These are phyloP conservation scores for Eucera pruinosa DNA, from an alignment of 2,888 invertebrate genomes.

Conservation along the genomic window DNA sequence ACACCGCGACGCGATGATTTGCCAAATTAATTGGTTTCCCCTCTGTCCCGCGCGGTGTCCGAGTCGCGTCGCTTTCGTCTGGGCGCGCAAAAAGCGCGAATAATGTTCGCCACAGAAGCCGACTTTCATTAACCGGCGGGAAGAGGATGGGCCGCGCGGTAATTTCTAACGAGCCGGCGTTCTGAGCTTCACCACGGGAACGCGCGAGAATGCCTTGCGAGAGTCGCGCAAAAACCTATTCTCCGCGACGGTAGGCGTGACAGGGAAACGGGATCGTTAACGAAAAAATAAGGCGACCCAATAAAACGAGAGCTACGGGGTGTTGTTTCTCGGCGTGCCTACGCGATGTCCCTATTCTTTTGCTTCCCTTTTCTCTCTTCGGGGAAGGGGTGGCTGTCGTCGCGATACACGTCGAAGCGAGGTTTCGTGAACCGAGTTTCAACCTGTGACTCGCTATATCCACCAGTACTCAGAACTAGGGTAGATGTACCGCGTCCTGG, in stretches of 20 bases:
- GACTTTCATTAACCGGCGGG: conserved; percentile 69
- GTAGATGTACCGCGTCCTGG: no score
- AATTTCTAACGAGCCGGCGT: conserved; percentile 68
- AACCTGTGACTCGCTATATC: no score
- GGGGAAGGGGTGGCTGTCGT: neutral
- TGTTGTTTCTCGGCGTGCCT: conserved; percentile 18
- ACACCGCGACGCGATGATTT: conserved; percentile 79
- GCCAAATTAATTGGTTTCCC: conserved; percentile 78
- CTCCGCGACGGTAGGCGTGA: conserved; percentile 59
- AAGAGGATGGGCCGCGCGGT: conserved; percentile 64
- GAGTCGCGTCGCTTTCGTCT: conserved; percentile 3
- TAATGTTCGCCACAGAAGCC: conserved; percentile 66
- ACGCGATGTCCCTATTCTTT: neutral
- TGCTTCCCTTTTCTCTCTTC: neutral
- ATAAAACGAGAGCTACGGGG: conserved; percentile 41
- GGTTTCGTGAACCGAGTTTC: neutral
- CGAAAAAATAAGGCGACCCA: conserved; percentile 63
- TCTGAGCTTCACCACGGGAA: conserved; percentile 33
- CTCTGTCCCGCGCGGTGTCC: conserved; percentile 7
- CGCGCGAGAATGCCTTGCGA: conserved; percentile 53
- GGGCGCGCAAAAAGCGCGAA: conserved; percentile 69
- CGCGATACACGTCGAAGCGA: neutral
- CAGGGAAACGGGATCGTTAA: conserved; percentile 66
- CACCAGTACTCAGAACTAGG: no score
- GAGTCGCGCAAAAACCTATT: conserved; percentile 57